phyloP scores from a whole-genome alignment of 2,113 vertebrate species.

The Camelus bactrianus region DNA sequence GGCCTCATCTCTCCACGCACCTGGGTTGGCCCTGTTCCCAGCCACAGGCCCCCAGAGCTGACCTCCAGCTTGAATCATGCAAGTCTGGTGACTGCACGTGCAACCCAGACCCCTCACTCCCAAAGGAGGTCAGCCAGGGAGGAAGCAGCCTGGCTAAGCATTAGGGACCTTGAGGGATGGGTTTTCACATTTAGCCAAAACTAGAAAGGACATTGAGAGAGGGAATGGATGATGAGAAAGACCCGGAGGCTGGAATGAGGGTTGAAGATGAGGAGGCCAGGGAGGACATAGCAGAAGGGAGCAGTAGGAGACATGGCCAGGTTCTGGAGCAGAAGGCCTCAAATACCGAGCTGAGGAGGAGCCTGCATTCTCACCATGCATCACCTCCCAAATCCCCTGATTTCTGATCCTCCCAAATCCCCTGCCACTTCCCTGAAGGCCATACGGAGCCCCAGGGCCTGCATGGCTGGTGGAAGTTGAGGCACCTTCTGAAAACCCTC shows the following conservation, averaged over 20 bases:
- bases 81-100: neutral
- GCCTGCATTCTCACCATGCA: neutral
- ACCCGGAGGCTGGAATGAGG: neutral
- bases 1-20: neutral
- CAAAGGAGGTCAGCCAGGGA: neutral
- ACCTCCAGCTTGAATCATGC: neutral
- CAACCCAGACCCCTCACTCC: neutral
- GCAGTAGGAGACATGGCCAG: neutral
- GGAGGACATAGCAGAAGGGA: slow-evolving; percentile 19
- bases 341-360: neutral
- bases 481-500: neutral
- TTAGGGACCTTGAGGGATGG: neutral
- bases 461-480: neutral
- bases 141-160: neutral
- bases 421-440: neutral
- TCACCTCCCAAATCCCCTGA: neutral
- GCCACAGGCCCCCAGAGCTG: neutral
- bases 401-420: neutral
- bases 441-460: neutral
- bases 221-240: neutral
- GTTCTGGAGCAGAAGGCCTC: slow-evolving; percentile 50
- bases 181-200: neutral
- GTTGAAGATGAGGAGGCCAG: neutral
- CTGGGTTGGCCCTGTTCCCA: neutral
- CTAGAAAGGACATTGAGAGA: neutral